Conservation (phyloP, 2,113 vertebrate species). For the Pogonocichla stellata region DNA sequence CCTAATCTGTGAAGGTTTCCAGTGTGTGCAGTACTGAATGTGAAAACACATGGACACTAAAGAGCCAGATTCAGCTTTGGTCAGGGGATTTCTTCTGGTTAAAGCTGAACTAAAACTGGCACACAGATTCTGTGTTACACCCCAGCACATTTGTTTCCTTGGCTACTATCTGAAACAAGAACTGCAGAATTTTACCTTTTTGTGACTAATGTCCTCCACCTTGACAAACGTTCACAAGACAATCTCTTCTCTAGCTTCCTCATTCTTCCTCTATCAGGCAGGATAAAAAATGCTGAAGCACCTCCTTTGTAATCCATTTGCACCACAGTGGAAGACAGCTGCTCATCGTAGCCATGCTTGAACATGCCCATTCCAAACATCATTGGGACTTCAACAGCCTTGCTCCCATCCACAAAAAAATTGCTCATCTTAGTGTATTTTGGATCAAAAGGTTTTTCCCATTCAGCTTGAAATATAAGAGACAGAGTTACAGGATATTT, state of each 20-base stretch:
- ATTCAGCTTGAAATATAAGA: constrained; percentile 60
- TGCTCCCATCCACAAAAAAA: constrained; percentile 51
- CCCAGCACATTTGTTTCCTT: background rate
- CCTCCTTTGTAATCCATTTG: constrained; percentile 85
- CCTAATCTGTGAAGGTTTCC: background rate
- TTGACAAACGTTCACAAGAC: constrained; percentile 49
- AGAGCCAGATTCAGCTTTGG: background rate
- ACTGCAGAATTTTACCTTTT: constrained; percentile 45
- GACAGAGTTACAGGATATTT: constrained; percentile 15
- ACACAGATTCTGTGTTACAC: background rate
- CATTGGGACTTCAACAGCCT: constrained; percentile 46
- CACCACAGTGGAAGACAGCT: constrained; percentile 73
- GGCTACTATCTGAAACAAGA: background rate
- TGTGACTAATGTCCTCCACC: constrained; percentile 43
- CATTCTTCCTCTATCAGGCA: constrained; percentile 81
- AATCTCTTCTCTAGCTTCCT: constrained; percentile 69
- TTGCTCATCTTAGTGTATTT: constrained; percentile 49
- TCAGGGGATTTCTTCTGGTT: background rate
- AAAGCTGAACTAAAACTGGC: background rate
- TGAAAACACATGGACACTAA: background rate
- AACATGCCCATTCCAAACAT: constrained; percentile 58
- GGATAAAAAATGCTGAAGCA: constrained; percentile 81
- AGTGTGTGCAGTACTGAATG: background rate
- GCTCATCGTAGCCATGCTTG: constrained; percentile 59
- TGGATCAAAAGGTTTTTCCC: constrained; percentile 63